These are phyloP conservation scores for Scaptomyza reducta DNA, from an alignment of 2,888 invertebrate genomes.

Conservation along the genomic window DNA sequence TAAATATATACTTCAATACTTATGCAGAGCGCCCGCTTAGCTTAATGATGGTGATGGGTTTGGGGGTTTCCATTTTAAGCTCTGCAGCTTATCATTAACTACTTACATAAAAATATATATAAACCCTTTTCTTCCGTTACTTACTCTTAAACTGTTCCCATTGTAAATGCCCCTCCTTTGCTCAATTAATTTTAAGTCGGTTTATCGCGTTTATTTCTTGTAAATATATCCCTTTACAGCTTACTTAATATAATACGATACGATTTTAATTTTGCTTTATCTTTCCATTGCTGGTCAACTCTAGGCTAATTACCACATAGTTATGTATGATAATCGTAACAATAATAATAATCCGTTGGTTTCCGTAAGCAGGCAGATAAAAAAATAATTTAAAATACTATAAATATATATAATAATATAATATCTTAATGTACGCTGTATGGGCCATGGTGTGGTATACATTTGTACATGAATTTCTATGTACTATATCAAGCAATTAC, in stretches of 20 bases:
- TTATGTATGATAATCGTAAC: constrained; percentile 45
- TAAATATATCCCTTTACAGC: constrained; percentile 43
- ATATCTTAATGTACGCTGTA: constrained; percentile 25
- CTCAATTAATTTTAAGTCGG: constrained; percentile 66
- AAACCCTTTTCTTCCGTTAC: constrained; percentile 10
- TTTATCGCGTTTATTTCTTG: constrained; percentile 22
- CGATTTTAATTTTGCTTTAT: constrained; percentile 46
- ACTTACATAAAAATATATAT: constrained; percentile 11
- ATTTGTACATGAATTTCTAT: constrained; percentile 28
- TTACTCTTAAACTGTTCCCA: constrained; percentile 15
- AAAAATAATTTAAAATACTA: constrained; percentile 1
- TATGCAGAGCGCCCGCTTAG: constrained; percentile 37
- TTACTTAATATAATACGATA: constrained; percentile 19
- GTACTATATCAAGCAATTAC: constrained; percentile 60
- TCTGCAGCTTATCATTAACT: constrained; percentile 18
- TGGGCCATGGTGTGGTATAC: constrained; percentile 27
- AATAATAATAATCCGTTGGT: constrained; percentile 40
- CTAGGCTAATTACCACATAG: constrained; percentile 45
- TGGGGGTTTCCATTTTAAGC: background rate
- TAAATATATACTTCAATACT: constrained; percentile 58
- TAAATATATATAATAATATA: constrained; percentile 5
- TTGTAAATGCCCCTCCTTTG: constrained; percentile 65
- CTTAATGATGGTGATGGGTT: background rate
- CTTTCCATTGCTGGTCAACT: constrained; percentile 71
- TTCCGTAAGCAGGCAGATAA: constrained; percentile 50